A percentile compares a stretch with the other conserved stretches of the same genome.
Evolutionary conservation across 2,888 invertebrate genomes (phyloP).

Genomic region (Spodoptera littoralis): DNA sequence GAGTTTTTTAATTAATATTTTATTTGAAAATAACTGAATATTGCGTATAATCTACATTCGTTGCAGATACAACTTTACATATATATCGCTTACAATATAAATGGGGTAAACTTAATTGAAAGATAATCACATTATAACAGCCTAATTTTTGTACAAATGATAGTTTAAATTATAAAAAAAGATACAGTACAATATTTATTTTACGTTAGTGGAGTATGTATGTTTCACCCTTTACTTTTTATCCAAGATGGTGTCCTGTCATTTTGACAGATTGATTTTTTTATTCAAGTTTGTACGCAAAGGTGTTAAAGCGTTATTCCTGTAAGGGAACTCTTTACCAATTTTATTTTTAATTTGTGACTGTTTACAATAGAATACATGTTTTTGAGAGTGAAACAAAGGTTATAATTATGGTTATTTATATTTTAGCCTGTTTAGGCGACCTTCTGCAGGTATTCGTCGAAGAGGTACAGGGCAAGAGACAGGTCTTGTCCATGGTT

Average conservation of each 20-base stretch:
- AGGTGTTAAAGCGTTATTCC: no score
- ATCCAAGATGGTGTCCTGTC: constrained; percentile 24
- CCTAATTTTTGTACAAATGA: constrained; percentile 59
- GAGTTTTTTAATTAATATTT: constrained; percentile 49
- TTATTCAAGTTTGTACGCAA: not conserved
- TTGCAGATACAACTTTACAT: constrained; percentile 42
- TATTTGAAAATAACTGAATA: constrained; percentile 62
- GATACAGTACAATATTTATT: constrained; percentile 20
- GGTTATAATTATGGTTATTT: constrained; percentile 7
- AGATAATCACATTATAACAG: constrained; percentile 62
- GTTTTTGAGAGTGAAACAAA: constrained; percentile 25
- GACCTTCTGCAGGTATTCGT: constrained; percentile 89
- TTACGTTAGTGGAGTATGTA: constrained; percentile 46
- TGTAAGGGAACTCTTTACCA: no score
- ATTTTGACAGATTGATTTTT: not conserved
- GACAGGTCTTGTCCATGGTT: constrained; percentile 88
- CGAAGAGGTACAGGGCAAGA: constrained; percentile 92
- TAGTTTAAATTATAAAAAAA: constrained; percentile 34
- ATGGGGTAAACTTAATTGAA: constrained; percentile 48
- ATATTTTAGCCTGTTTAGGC: constrained; percentile 59
- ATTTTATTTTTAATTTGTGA: no score
- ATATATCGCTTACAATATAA: constrained; percentile 54
- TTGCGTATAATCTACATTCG: constrained; percentile 39
- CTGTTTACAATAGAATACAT: not conserved
- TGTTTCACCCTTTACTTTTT: constrained; percentile 27